These are phyloP conservation scores for Armadillidium nasatum DNA, from an alignment of 1,140 invertebrate genomes.

Conservation along the genomic window DNA sequence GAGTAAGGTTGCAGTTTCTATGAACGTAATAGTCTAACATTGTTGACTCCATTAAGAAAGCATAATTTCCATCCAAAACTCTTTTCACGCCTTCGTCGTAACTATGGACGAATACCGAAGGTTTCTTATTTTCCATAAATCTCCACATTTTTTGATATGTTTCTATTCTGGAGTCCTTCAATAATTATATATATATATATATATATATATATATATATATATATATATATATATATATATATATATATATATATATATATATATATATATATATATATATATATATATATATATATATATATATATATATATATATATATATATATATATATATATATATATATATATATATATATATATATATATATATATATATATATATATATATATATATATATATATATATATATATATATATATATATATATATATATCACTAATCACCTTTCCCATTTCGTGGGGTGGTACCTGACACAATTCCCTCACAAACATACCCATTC, in stretches of 20 bases:
- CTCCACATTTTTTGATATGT: slow-evolving; percentile 84
- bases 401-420: too few relatives aligned
- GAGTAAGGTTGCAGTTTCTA: slow-evolving; percentile 85
- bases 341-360: too few relatives aligned
- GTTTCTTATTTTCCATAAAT: slow-evolving; percentile 70
- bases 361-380: too few relatives aligned
- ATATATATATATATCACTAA: too few relatives aligned
- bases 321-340: too few relatives aligned
- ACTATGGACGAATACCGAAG: slow-evolving; percentile 60
- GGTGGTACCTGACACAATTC: too few relatives aligned
- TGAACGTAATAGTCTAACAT: slow-evolving; percentile 86
- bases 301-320: too few relatives aligned
- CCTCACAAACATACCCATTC: too few relatives aligned
- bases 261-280: not conserved
- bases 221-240: not conserved
- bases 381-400: too few relatives aligned
- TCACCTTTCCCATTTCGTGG: too few relatives aligned
- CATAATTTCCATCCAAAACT: slow-evolving; percentile 74
- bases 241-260: slow-evolving; percentile 40
- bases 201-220: not conserved
- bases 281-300: not conserved
- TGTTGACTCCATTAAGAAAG: slow-evolving; percentile 91
- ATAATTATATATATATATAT: too few relatives aligned
- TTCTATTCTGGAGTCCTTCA: slow-evolving; percentile 71
- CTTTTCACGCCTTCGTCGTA: slow-evolving; percentile 74